Base-by-base conservation (phyloP, 2,888 invertebrate genomes). In the Troilus luridus region DNA sequence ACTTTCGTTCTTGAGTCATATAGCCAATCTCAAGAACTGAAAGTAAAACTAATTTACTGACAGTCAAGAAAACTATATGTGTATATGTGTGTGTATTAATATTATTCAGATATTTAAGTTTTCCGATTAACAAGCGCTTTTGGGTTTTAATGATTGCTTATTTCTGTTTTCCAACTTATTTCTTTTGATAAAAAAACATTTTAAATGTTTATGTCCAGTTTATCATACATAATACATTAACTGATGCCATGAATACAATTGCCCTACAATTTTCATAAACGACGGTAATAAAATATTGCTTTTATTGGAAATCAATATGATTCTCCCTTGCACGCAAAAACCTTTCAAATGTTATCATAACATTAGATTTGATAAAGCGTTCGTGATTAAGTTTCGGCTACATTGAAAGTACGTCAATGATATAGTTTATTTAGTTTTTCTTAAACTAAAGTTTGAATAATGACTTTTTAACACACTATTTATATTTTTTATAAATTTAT, bases 191-290 rank as follows among this genome's bases (percentile, higher is more conserved):
- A 64, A n/a, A 62, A 62, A 64, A 3, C 2, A n/a, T 64, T 64
- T 64, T 11, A 11, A n/a, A 64, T 64, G 62, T 62, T 62, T 11
- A 64, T 64, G 10, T 24, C n/a, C 64, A 24, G 1, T 24, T 8
- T 14, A 17, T 17, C 72, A 41, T 77, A 17, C 27, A 77, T 77
- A 41, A 77, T 77, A 41, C 8, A 77, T 17, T 41, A 77, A 41
- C 41, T 41, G 72, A 27, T 41, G 14, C 12, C 27, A 41, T 17
- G 19, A 17, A 19, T 77, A 77, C 41, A 41, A 41, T 41, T 41
- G 72, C 41, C 41, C 72, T 77, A 67, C 24, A 67, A 77, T 77
- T 77, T 77, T n/a, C 85, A 41, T 85, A 58, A 85, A 21, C 56
- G 56, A 85, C 0, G 8, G 56, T 56, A 85, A 85, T 85, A 85